Percentiles rank a stretch among this genome's conserved stretches.
Conservation (phyloP, 2,113 vertebrate species). For the Actenoides lindsayi region DNA sequence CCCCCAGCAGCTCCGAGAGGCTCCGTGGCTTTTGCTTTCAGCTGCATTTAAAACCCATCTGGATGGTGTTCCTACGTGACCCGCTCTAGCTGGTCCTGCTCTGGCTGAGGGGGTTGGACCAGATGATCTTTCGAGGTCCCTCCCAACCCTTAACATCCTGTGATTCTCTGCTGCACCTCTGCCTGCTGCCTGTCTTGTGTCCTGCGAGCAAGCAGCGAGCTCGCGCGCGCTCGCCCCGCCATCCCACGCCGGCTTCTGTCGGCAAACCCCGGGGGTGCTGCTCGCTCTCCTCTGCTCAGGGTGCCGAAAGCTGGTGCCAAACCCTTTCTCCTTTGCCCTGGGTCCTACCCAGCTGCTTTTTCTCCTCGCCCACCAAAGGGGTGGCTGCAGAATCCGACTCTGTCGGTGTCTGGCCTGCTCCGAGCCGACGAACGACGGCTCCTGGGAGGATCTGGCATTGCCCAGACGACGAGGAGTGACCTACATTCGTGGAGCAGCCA, state of each 20-base stretch:
- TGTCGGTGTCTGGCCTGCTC: not conserved
- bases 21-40: not conserved
- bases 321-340: not conserved
- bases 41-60: not conserved
- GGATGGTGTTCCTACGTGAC: no score
- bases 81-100: no score
- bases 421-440: not conserved
- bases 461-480: not conserved
- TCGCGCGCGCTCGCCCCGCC: fast-evolving
- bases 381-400: not conserved
- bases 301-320: fast-evolving
- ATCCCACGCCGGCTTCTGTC: fast-evolving
- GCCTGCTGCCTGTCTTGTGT: not conserved
- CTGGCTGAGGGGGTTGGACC: no score
- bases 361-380: not conserved
- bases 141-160: no score
- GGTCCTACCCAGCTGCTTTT: not conserved
- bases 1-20: not conserved
- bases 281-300: fast-evolving
- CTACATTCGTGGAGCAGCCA: not conserved
- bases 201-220: not conserved
- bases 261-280: fast-evolving
- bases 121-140: no score
- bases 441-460: not conserved
- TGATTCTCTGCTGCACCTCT: not conserved